These are phyloP conservation scores for Heliocidaris erythrogramma DNA, from an alignment of 35 echinoderm and acorn worm genomes.

Conservation along the genomic window DNA sequence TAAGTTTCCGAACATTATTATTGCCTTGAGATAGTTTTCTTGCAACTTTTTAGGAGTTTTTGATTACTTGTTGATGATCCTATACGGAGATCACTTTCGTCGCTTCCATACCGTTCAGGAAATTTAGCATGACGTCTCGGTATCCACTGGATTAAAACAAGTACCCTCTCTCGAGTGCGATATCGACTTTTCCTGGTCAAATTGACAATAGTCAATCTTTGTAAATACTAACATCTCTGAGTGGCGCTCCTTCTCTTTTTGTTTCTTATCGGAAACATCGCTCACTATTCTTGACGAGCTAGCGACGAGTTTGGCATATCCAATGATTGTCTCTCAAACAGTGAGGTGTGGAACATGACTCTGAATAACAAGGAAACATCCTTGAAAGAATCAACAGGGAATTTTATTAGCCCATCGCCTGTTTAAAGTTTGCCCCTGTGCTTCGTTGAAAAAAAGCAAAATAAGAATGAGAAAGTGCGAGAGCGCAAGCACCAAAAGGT, in stretches of 20 bases:
- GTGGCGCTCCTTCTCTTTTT: background rate
- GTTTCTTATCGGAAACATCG: background rate
- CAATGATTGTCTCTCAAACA: background rate
- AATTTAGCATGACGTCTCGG: background rate
- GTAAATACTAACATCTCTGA: background rate
- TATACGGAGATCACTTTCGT: background rate
- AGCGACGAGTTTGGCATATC: background rate
- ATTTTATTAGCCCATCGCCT: background rate
- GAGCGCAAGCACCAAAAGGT: background rate
- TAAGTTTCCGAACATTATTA: no score
- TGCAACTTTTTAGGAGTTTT: background rate
- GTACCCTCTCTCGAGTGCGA: background rate
- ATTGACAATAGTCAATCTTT: background rate
- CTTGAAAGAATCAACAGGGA: background rate
- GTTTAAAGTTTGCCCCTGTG: background rate
- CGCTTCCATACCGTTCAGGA: background rate
- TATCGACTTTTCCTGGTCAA: slow-evolving; percentile 1
- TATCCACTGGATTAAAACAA: background rate
- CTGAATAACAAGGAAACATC: background rate
- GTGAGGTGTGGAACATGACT: background rate
- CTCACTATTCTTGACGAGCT: background rate
- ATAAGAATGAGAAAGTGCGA: background rate
- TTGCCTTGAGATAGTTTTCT: background rate
- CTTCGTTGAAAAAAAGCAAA: background rate
- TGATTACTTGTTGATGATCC: no score